phyloP scores from a whole-genome alignment of 2,888 invertebrate genomes.

The Hyles lineata region DNA sequence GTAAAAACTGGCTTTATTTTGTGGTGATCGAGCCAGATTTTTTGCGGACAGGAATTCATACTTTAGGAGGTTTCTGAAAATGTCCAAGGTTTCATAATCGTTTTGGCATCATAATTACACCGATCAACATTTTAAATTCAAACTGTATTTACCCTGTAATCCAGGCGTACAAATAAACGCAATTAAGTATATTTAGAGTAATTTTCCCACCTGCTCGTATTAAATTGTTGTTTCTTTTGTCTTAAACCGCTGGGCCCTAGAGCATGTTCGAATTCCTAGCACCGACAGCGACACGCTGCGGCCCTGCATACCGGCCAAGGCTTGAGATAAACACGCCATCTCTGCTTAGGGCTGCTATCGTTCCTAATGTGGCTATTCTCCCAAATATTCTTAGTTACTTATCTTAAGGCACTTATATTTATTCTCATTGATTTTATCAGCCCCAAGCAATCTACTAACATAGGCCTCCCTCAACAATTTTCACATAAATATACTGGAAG shows the following conservation, averaged over 20 bases:
- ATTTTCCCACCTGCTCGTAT: background rate
- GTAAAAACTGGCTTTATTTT: background rate
- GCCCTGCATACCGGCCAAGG: constrained; percentile 51
- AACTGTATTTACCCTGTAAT: background rate
- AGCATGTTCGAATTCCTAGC: constrained; percentile 35
- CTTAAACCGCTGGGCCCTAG: constrained; percentile 34
- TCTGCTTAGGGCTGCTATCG: constrained; percentile 4
- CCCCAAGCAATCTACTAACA: too few species aligned
- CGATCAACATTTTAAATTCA: too few species aligned
- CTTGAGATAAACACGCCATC: constrained; percentile 45
- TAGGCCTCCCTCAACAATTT: too few species aligned
- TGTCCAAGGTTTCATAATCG: too few species aligned
- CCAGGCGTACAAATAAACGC: background rate
- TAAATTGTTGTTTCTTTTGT: constrained; percentile 26
- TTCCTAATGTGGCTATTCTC: background rate
- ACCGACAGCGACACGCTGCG: constrained; percentile 41
- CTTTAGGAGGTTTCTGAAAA: too few species aligned
- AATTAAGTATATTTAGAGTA: background rate
- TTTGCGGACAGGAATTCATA: too few species aligned
- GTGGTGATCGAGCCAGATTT: too few species aligned
- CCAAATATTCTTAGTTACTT: too few species aligned
- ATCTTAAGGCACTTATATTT: too few species aligned
- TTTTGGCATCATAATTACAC: too few species aligned
- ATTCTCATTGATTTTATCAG: too few species aligned
- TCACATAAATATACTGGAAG: too few species aligned